These are phyloP conservation scores for Megamerina dolium DNA, from an alignment of 2,888 invertebrate genomes.

Conservation along the genomic window DNA sequence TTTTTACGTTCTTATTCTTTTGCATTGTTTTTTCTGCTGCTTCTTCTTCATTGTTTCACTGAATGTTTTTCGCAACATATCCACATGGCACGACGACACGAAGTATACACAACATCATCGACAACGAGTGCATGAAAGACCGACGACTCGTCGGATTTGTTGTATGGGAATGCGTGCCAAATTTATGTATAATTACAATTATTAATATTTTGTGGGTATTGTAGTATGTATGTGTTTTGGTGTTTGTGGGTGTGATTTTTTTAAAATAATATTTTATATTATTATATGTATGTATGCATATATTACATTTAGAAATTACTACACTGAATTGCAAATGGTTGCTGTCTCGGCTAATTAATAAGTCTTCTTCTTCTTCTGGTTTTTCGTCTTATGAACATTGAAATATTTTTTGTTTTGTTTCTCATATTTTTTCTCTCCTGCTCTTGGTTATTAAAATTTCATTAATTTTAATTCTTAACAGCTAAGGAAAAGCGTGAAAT, in stretches of 20 bases:
- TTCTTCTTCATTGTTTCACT: too few relatives aligned
- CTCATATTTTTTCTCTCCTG: too few relatives aligned
- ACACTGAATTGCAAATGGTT: slow-evolving; percentile 5
- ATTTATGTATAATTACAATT: background rate
- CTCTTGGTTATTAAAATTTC: slow-evolving; percentile 15
- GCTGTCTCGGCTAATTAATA: slow-evolving; percentile 3
- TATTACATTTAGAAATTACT: slow-evolving; percentile 8
- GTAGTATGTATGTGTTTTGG: background rate
- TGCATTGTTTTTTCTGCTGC: too few relatives aligned
- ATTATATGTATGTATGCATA: too few relatives aligned
- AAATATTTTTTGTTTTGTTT: slow-evolving; percentile 10
- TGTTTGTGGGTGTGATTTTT: background rate
- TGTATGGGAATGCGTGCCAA: background rate
- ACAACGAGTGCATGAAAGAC: too few relatives aligned
- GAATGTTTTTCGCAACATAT: too few relatives aligned
- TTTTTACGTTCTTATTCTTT: too few relatives aligned
- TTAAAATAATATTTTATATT: too few relatives aligned
- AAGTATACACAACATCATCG: too few relatives aligned
- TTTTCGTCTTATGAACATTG: slow-evolving; percentile 17
- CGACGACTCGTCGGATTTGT: too few relatives aligned
- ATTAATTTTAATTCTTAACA: slow-evolving; percentile 16
- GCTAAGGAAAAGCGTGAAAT: slow-evolving; percentile 33
- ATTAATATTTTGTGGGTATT: background rate
- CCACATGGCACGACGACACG: too few relatives aligned
- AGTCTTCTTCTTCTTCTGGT: too few relatives aligned